These are phyloP conservation scores for Mactromeris polynyma DNA, from an alignment of 2,888 invertebrate species.

Conservation along the genomic window DNA sequence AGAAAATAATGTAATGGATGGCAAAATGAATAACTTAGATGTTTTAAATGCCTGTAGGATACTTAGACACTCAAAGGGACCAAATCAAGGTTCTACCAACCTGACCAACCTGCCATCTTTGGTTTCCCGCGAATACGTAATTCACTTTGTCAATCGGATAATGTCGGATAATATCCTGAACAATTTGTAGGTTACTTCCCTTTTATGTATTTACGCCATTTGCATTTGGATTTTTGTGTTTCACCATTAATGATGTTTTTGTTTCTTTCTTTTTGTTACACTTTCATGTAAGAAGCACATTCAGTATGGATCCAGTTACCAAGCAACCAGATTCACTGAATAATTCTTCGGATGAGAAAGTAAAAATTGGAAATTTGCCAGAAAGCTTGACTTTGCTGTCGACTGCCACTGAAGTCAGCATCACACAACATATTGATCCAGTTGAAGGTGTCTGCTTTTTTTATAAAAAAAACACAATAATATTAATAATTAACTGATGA, in stretches of 20 bases:
- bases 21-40: not conserved
- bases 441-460: slow-evolving; percentile 53
- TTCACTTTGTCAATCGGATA: not conserved
- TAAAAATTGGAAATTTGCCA: slow-evolving; percentile 28
- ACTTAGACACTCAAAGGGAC: not conserved
- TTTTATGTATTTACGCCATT: not conserved
- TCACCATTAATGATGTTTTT: not conserved
- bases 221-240: not conserved
- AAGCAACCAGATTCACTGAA: not conserved
- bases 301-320: not conserved
- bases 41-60: not conserved
- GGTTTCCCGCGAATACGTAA: slow-evolving; percentile 38
- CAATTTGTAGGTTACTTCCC: not conserved
- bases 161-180: not conserved
- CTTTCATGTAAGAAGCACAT: not conserved
- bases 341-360: not conserved
- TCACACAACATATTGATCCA: slow-evolving; percentile 62
- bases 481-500: too few species aligned
- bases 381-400: slow-evolving; percentile 39
- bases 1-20: not conserved
- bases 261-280: not conserved
- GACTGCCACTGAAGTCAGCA: slow-evolving; percentile 43
- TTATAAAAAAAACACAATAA: not conserved
- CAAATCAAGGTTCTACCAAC: not conserved
- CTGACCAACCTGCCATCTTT: slow-evolving; percentile 35